These are phyloP conservation scores for Drosophila gunungcola DNA, from an alignment of 1,140 invertebrate genomes.

Conservation along the genomic window DNA sequence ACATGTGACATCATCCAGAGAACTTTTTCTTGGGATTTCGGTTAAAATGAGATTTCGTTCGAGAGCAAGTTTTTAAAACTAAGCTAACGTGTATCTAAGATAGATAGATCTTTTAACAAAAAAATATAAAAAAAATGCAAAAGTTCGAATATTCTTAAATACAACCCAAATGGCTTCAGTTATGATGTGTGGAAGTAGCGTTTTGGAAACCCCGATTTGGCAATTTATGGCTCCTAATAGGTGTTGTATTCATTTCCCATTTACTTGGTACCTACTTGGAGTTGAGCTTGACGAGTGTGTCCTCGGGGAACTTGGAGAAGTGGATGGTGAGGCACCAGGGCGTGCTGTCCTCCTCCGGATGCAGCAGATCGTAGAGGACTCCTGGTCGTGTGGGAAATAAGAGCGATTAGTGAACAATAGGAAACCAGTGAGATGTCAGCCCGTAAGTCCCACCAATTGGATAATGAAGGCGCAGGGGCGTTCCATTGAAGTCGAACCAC, in stretches of 20 bases:
- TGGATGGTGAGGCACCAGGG: conserved; percentile 98
- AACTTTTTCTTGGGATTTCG: too few species aligned
- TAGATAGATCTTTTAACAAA: too few species aligned
- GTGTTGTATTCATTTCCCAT: neutral
- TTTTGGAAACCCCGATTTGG: neutral
- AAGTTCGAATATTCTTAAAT: too few species aligned
- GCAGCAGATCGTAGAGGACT: conserved; percentile 94
- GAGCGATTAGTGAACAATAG: neutral
- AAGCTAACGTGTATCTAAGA: too few species aligned
- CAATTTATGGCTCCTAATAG: neutral
- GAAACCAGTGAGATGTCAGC: neutral
- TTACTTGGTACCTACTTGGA: conserved; percentile 87
- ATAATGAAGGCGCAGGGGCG: conserved; percentile 97
- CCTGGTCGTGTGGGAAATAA: conserved; percentile 38
- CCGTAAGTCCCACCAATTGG: conserved; percentile 90
- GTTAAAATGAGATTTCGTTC: too few species aligned
- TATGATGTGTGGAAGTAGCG: neutral
- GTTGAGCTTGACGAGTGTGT: conserved; percentile 90
- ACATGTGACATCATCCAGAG: too few species aligned
- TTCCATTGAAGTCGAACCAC: conserved; percentile 98
- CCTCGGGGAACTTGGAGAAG: conserved; percentile 96
- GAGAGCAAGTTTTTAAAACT: too few species aligned
- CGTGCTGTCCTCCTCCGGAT: conserved; percentile 89
- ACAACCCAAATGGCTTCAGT: too few species aligned
- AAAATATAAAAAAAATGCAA: too few species aligned